These are phyloP conservation scores for Leucopternis melanops DNA, from an alignment of 2,113 vertebrate genomes.

Conservation along the genomic window DNA sequence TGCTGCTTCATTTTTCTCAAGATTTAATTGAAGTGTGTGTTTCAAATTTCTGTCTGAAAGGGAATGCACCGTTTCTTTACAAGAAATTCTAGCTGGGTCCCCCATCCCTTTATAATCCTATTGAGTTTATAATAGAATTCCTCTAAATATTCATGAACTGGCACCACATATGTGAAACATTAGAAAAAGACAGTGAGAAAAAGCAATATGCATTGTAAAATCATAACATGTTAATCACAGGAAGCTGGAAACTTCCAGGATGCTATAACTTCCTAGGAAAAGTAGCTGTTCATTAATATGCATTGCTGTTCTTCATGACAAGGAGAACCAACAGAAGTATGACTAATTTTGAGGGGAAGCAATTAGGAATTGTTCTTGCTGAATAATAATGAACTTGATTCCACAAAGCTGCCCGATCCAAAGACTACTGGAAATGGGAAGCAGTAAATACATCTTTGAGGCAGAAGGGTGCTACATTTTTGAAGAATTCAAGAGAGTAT, in stretches of 20 bases:
- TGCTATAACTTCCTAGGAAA: neutral
- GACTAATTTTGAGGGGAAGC: conserved; percentile 7
- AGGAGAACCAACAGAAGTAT: conserved; percentile 9
- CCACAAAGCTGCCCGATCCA: neutral
- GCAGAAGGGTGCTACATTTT: neutral
- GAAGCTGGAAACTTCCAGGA: neutral
- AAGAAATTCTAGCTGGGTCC: neutral
- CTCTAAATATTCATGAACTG: neutral
- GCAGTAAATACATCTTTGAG: neutral
- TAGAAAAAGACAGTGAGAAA: neutral
- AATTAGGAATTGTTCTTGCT: neutral
- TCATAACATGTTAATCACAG: neutral
- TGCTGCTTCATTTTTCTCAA: neutral
- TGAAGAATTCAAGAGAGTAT: neutral
- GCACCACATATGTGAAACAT: neutral
- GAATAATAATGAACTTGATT: neutral
- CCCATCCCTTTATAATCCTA: neutral
- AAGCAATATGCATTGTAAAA: neutral
- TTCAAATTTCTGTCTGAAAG: neutral
- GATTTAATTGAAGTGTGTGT: neutral
- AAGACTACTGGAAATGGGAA: neutral
- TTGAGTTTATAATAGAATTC: neutral
- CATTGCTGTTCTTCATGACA: neutral
- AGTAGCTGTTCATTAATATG: neutral
- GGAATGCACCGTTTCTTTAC: neutral